These are phyloP conservation scores for Grus americana DNA, from an alignment of 2,113 vertebrate genomes.

Conservation along the genomic window DNA sequence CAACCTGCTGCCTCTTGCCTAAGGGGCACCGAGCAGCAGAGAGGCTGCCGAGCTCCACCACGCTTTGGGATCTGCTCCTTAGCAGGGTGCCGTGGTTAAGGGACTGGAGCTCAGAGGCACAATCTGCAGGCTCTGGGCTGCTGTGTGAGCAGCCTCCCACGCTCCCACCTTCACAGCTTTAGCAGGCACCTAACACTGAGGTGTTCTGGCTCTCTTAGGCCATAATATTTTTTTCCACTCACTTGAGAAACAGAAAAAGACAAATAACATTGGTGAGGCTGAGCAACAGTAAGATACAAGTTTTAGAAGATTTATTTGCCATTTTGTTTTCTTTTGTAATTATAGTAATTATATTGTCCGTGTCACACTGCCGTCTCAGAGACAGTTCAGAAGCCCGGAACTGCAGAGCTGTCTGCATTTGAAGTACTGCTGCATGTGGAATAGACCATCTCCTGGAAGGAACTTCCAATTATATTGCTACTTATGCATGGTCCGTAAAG, in stretches of 20 bases:
- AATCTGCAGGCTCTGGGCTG: background rate
- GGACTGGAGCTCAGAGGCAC: background rate
- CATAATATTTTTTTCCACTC: background rate
- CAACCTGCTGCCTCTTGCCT: background rate
- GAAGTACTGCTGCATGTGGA: background rate
- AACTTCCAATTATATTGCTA: background rate
- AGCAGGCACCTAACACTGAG: background rate
- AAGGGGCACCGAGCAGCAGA: background rate
- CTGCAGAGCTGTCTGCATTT: background rate
- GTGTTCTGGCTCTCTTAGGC: background rate
- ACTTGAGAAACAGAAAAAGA: background rate
- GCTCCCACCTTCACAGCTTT: background rate
- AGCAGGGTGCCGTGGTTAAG: background rate
- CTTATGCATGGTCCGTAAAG: background rate
- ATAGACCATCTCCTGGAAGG: background rate
- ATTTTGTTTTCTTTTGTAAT: background rate
- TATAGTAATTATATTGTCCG: background rate
- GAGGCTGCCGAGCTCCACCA: background rate
- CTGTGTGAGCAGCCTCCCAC: background rate
- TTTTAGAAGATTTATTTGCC: background rate
- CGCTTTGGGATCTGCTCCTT: background rate
- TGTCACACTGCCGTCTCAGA: background rate
- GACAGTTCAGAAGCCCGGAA: background rate
- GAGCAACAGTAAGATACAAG: background rate
- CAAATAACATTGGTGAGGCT: background rate